Percentiles rank a stretch among this genome's conserved stretches.
Conservation (phyloP, 2,888 invertebrate genomes). For the Aleiodes testaceus region DNA sequence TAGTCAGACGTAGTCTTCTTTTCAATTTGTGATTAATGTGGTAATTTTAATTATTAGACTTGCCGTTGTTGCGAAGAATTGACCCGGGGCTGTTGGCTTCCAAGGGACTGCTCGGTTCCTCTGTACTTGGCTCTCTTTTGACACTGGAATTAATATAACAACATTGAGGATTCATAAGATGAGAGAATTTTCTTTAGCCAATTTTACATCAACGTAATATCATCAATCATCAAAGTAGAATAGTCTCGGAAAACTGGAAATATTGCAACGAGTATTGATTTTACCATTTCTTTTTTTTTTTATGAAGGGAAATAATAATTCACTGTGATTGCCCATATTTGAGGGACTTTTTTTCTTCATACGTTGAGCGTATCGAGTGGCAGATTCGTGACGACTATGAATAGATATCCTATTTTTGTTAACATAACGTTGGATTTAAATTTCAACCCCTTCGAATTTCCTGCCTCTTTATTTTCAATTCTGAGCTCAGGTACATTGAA, state of each 20-base stretch:
- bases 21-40: slow-evolving; percentile 16
- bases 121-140: slow-evolving; percentile 69
- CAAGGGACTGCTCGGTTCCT: slow-evolving; percentile 70
- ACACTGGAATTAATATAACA: slow-evolving; percentile 61
- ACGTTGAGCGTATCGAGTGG: slow-evolving; percentile 48
- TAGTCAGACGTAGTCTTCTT: too few species aligned
- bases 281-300: neutral
- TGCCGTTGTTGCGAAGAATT: slow-evolving; percentile 71
- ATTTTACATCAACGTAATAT: too few species aligned
- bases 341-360: neutral
- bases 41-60: slow-evolving; percentile 51
- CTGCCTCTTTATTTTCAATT: neutral
- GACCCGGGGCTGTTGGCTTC: slow-evolving; percentile 71
- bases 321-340: neutral
- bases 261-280: neutral
- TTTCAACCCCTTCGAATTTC: neutral
- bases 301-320: neutral
- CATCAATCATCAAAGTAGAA: too few species aligned
- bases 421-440: slow-evolving; percentile 34
- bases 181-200: too few species aligned
- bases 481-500: too few species aligned
- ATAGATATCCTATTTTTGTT: slow-evolving; percentile 59
- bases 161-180: too few species aligned
- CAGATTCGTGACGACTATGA: slow-evolving; percentile 56
- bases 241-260: too few species aligned